Evolutionary conservation across 2,797 vertebrate species (phyloP), one percentile per base, ranked within the genome.

Genomic region (Sebastes diploproa): DNA sequence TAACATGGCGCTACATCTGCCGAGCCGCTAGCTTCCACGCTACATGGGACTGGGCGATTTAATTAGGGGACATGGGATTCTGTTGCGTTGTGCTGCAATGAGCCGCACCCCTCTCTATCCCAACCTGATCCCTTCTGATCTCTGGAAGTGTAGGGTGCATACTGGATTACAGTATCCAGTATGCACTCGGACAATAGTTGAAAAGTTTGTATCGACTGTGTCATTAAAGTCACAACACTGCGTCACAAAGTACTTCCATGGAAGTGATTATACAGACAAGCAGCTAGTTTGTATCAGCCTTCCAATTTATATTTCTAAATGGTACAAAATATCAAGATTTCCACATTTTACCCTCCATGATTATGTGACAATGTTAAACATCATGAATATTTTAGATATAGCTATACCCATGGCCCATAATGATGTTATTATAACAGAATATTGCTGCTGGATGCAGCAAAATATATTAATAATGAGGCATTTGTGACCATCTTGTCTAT

Each of bases 1-100:
- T 98, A 98, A 99, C 98, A 97, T 96, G 95, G 95, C 95, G 90
- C 95, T 97, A 97, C 97, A 97, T 98, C 97, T 98, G 97, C 97
- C 96, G 96, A 96, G 96, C 96, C 95, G 94, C 96, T 95, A 96
- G 97, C 96, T 97, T 97, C 96, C 88, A 94, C 91, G 91, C 92
- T 97, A 97, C 96, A 96, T 59, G 91, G 95, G 96, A 96, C 95
- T 95, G 95, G 95, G 95, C 83, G 96, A 96, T 97, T 97, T 97
- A 97, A 98, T 98, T 97, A 96, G 95, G 95, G 86, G 83, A 83
- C 88, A 63, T 73, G 63, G 91, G 77, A 81, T 60, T 74, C 78
- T 78, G 80, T 83, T 86, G 82, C 60, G 90, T 82, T 82, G 81
- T 64, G 82, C 83, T 50, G 72, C 73, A 70, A 69, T 66, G 72